These are phyloP conservation scores for Platichthys stellatus DNA, from an alignment of 2,113 vertebrate genomes.

Conservation along the genomic window DNA sequence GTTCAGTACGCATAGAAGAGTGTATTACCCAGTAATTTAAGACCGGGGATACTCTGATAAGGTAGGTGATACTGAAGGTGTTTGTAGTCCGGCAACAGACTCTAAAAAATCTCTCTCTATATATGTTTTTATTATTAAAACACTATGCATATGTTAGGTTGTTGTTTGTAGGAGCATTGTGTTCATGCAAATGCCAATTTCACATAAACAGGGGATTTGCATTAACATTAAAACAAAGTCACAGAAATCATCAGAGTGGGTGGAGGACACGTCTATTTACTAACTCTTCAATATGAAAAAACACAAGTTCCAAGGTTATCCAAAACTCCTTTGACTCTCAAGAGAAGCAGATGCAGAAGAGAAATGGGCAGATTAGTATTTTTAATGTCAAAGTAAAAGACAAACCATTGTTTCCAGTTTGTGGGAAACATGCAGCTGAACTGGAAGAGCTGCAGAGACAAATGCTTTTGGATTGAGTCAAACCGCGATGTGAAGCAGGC, in stretches of 20 bases:
- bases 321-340: no score
- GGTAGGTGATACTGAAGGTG: neutral
- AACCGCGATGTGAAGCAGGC: no score
- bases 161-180: neutral
- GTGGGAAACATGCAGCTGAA: no score
- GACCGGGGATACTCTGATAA: neutral
- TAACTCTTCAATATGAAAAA: neutral
- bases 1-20: constrained; percentile 30
- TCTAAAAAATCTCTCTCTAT: neutral
- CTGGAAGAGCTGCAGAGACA: no score
- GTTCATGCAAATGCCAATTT: neutral
- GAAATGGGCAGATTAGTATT: no score
- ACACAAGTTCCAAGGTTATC: neutral
- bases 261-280: neutral
- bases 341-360: no score
- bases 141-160: neutral
- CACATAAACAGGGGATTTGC: neutral
- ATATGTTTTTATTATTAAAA: neutral
- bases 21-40: neutral
- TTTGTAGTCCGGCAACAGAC: neutral
- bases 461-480: no score
- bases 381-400: no score
- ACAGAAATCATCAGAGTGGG: neutral
- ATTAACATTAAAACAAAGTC: neutral
- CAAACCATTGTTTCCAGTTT: no score